These are phyloP conservation scores for Danio albolineatus DNA, from an alignment of 2,797 vertebrate genomes.

Conservation along the genomic window DNA sequence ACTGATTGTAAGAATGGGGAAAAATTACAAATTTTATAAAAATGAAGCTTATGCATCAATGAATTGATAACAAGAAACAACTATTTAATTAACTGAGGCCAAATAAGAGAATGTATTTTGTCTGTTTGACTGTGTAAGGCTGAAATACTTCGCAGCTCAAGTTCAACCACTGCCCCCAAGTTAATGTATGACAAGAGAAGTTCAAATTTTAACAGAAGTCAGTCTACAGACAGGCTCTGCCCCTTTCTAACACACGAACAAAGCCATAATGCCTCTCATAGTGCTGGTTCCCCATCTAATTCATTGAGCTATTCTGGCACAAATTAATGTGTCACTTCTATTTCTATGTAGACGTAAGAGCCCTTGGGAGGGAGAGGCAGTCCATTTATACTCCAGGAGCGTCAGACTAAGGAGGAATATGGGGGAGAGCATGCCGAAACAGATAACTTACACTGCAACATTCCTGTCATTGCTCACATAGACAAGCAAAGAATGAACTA, in stretches of 20 bases:
- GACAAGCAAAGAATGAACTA: slow-evolving; percentile 58
- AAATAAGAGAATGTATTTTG: slow-evolving; percentile 4
- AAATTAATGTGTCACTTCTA: slow-evolving; percentile 62
- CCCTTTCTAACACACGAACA: background rate
- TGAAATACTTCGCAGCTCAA: slow-evolving; percentile 52
- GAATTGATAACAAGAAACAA: background rate
- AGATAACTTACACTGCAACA: slow-evolving; percentile 69
- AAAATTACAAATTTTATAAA: too few species aligned
- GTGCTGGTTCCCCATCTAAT: slow-evolving; percentile 40
- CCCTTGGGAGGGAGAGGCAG: slow-evolving; percentile 53
- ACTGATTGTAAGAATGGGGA: background rate
- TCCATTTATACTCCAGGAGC: slow-evolving; percentile 54
- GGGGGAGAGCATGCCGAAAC: slow-evolving; percentile 70
- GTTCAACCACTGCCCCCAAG: slow-evolving; percentile 40
- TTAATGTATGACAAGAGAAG: slow-evolving; percentile 43
- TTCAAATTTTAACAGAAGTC: slow-evolving; percentile 29
- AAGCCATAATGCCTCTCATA: slow-evolving; percentile 9
- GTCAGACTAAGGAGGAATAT: slow-evolving; percentile 61
- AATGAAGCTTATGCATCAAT: too few species aligned
- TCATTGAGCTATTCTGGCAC: slow-evolving; percentile 50
- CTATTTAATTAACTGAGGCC: background rate
- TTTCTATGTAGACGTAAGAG: slow-evolving; percentile 54
- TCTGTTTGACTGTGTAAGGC: background rate
- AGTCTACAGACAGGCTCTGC: slow-evolving; percentile 17
- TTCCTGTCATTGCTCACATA: slow-evolving; percentile 76